Evolutionary conservation across 2,113 vertebrate genomes (phyloP).

Genomic region (Empidonax alnorum): DNA sequence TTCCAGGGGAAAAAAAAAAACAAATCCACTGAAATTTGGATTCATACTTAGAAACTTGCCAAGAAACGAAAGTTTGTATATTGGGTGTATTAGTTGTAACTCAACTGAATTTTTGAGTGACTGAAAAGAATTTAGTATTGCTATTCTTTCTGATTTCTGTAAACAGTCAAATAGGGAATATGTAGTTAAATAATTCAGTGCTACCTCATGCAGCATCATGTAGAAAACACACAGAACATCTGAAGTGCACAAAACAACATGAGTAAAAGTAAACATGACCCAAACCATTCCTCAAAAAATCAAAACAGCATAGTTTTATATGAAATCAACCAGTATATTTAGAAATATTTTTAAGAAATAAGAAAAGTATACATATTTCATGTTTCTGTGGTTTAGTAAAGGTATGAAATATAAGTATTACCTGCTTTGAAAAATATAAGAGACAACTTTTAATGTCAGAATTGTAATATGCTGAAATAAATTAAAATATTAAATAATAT

Average conservation of each 20-base stretch:
- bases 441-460: background rate
- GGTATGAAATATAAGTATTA: background rate
- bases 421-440: background rate
- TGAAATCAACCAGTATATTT: background rate
- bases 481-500: background rate
- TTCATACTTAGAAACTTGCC: background rate
- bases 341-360: background rate
- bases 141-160: background rate
- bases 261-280: background rate
- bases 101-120: background rate
- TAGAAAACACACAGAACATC: background rate
- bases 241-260: background rate
- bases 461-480: background rate
- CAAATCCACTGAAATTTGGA: background rate
- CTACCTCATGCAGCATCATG: background rate
- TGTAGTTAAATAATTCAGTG: background rate
- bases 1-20: background rate
- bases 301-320: background rate
- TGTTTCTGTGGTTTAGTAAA: background rate
- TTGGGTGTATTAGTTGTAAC: background rate
- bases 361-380: background rate
- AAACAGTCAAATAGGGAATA: background rate
- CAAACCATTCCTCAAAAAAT: background rate
- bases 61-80: background rate
- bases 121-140: background rate